Evolutionary conservation across 2,797 vertebrate species (phyloP), one percentile per base, ranked within the genome.

Genomic region (Enteromius unitaeniatus): DNA sequence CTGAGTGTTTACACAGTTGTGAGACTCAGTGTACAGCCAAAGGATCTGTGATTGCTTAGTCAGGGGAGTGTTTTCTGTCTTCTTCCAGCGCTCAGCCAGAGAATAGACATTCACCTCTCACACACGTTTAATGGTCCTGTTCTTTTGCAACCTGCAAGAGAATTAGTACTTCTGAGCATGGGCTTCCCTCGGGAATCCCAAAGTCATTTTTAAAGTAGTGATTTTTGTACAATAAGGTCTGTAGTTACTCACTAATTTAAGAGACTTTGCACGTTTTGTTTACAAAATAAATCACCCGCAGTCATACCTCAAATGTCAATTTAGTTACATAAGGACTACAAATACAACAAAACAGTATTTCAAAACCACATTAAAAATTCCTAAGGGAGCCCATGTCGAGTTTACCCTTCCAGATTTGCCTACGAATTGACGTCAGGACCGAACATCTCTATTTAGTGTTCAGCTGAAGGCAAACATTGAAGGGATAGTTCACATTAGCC

Each of bases 21-120:
- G 47, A 68, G 81, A 83, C 81, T 67, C 15, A 0, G 7, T 76
- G 72, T 83, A 51, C 73, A 31, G 72, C 81, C 73, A 68, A 76
- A n/a, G 13, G 23, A 83, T 58, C 60, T 67, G 55, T 55, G 34
- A 14, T 55, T 68, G 81, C 31, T 73, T 45, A 58, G 51, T 31
- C 37, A 9, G 6, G 9, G 34, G 34, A 70, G 28, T 67, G 62
- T 68, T 77, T 51, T 76, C 26, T 58, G 31, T 76, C 73, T 68
- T 75, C 17, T 42, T 68, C 34, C 28, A 17, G 34, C 17, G 19
- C 45, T 45, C 72, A 23, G 55, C 17, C 42, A 73, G 60, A 64
- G 28, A 75, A 45, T 23, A 76, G 62, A 82, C n/a, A 28, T 45
- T 47, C 8, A 73, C n/a, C 40, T 58, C 28, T 82, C 8, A 53